Evolutionary conservation across 2,888 invertebrate species (phyloP).

Genomic region (Gastrophysa polygoni): DNA sequence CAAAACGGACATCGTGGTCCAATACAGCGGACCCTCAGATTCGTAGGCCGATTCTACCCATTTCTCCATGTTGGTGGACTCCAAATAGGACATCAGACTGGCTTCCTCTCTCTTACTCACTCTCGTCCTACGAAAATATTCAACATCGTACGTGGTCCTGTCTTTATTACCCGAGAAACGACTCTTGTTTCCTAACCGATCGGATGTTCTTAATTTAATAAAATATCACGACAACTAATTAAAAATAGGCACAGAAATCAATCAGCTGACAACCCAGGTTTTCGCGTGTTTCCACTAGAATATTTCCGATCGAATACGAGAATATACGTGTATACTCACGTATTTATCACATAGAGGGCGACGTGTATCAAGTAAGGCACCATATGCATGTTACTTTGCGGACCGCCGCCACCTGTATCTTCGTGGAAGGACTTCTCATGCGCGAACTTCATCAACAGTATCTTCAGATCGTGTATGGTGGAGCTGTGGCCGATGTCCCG

Average conservation of each 20-base stretch:
- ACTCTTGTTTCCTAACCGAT: no score
- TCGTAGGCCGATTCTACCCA: conserved; percentile 86
- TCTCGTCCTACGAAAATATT: conserved; percentile 67
- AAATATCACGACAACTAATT: no score
- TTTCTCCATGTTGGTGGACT: conserved; percentile 65
- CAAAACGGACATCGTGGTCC: conserved; percentile 79
- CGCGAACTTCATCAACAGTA: conserved; percentile 86
- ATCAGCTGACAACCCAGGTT: no score
- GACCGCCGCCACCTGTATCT: conserved; percentile 96
- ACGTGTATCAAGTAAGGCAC: conserved; percentile 93
- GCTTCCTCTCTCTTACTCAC: conserved; percentile 80
- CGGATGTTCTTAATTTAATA: no score
- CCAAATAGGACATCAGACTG: conserved; percentile 75
- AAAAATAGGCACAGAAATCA: no score
- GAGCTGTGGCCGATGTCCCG: conserved; percentile 80
- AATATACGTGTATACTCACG: conserved; percentile 63
- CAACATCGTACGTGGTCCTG: no score
- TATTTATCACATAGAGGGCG: conserved; percentile 92
- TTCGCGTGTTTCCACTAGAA: no score
- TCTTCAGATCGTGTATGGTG: conserved; percentile 91
- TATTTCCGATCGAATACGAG: no score
- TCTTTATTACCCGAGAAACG: no score
- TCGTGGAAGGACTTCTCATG: conserved; percentile 96
- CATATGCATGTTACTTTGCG: conserved; percentile 96
- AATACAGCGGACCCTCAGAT: conserved; percentile 92